Evolutionary conservation across 2,797 vertebrate species (phyloP).

Genomic region (Acomys russatus): DNA sequence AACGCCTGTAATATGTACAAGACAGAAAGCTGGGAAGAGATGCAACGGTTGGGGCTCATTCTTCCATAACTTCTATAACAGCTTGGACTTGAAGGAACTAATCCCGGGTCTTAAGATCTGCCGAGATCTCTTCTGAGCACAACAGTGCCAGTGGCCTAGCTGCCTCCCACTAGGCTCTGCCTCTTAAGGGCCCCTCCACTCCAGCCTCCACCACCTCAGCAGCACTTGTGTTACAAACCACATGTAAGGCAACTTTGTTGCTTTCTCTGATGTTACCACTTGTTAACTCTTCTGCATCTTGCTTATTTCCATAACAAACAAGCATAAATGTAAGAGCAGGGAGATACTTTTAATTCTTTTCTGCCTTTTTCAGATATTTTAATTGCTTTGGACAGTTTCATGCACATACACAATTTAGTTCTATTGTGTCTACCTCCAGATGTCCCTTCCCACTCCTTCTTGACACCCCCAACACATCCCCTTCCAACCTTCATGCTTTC

Average conservation of each 20-base stretch:
- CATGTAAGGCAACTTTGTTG: background rate
- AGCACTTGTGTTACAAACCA: background rate
- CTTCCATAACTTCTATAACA: background rate
- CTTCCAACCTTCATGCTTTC: background rate
- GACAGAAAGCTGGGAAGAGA: background rate
- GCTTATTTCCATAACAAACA: background rate
- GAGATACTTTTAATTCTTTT: background rate
- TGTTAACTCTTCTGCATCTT: background rate
- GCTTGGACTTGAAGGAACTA: too few relatives aligned
- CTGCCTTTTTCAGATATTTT: background rate
- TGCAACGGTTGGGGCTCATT: background rate
- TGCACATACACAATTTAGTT: background rate
- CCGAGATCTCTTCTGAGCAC: background rate
- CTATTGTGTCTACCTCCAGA: background rate
- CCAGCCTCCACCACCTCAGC: rapidly evolving
- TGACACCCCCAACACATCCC: background rate
- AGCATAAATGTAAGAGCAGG: background rate
- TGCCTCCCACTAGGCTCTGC: too few relatives aligned
- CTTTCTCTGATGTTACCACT: background rate
- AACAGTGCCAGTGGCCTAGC: background rate
- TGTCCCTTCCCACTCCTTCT: background rate
- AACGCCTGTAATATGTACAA: rapidly evolving
- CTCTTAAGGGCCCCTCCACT: background rate
- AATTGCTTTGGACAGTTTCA: background rate
- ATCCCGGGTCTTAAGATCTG: background rate